Evolutionary conservation across 2,113 vertebrate genomes (phyloP).

Genomic region (Thalassarche chlororhynchos): DNA sequence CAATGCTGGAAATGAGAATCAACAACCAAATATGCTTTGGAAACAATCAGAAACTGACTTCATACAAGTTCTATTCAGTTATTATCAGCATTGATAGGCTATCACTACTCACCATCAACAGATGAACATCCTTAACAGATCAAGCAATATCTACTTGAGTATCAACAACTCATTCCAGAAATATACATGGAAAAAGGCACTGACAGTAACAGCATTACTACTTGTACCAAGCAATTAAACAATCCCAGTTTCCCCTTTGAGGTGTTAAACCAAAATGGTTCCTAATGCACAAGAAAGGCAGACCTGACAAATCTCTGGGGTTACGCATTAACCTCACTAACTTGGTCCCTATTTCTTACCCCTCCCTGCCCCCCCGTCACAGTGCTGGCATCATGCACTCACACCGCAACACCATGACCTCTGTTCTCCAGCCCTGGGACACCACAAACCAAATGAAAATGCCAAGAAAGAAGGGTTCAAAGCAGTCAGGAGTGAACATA

Average conservation of each 20-base stretch:
- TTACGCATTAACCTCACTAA: background rate
- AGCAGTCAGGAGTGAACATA: background rate
- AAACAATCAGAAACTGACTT: background rate
- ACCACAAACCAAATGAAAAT: accelerated
- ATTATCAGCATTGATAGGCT: background rate
- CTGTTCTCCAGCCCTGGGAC: background rate
- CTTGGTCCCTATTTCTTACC: background rate
- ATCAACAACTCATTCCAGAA: background rate
- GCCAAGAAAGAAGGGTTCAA: background rate
- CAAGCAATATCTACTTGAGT: too few species aligned
- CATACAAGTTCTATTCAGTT: background rate
- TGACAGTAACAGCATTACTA: background rate
- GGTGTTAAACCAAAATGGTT: background rate
- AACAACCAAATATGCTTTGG: background rate
- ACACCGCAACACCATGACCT: accelerated
- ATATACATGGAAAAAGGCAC: accelerated
- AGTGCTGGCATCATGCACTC: background rate
- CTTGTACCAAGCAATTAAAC: background rate
- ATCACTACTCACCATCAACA: background rate
- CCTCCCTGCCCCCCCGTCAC: accelerated
- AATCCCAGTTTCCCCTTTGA: background rate
- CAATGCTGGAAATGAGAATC: background rate
- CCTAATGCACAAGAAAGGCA: background rate
- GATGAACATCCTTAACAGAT: background rate
- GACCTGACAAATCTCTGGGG: background rate